A percentile compares a stretch with the other conserved stretches of the same genome.
Conservation (phyloP, 2,113 vertebrate species). For the Perca fluviatilis region DNA sequence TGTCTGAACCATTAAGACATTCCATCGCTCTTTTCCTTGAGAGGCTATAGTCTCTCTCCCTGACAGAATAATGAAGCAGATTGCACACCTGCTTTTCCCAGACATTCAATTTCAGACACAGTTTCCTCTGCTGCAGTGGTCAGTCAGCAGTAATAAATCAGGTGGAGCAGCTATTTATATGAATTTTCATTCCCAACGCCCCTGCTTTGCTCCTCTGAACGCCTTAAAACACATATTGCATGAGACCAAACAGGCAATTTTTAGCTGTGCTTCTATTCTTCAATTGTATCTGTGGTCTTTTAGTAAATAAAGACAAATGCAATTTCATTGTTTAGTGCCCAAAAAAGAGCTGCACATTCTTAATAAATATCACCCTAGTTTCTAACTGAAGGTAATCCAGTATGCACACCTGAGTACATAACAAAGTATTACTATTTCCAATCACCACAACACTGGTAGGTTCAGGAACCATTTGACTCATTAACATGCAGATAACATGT, state of each 20-base stretch:
- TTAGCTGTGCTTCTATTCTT: not conserved
- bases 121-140: not conserved
- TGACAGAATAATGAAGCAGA: not conserved
- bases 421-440: not conserved
- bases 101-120: not conserved
- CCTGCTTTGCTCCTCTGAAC: not conserved
- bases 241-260: not conserved
- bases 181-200: not conserved
- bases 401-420: not conserved
- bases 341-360: not conserved
- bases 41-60: not conserved
- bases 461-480: too few species aligned
- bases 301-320: not conserved
- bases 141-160: slow-evolving; percentile 2
- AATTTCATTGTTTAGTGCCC: not conserved
- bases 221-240: not conserved
- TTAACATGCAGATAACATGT: too few species aligned
- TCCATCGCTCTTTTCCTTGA: not conserved
- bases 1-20: not conserved
- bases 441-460: not conserved
- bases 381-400: not conserved
- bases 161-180: not conserved
- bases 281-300: not conserved
- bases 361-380: not conserved
- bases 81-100: not conserved